These are phyloP conservation scores for Dromiciops gliroides DNA, from an alignment of 2,113 vertebrate genomes.

Conservation along the genomic window DNA sequence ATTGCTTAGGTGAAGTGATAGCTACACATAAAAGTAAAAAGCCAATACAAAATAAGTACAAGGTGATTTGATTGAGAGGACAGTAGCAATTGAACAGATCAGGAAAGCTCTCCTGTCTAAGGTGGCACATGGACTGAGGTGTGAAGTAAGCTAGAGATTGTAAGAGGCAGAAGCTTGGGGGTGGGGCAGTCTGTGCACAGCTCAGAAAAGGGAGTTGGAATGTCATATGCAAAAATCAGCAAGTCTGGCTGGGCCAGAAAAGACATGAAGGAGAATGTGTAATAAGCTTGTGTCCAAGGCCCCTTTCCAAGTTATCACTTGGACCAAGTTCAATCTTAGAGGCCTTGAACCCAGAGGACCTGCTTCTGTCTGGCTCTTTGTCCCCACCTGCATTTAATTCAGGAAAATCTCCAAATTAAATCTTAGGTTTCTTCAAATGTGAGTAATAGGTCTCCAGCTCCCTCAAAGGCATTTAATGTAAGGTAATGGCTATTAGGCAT, in stretches of 20 bases:
- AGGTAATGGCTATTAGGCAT: too few relatives aligned
- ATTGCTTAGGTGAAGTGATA: not conserved
- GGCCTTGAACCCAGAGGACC: too few relatives aligned
- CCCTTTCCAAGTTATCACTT: not conserved
- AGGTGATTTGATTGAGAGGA: not conserved
- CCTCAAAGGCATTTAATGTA: too few relatives aligned
- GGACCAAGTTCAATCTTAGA: not conserved
- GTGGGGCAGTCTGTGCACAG: not conserved
- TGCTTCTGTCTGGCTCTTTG: not conserved
- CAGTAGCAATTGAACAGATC: not conserved
- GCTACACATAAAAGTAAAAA: not conserved
- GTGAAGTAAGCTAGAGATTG: not conserved
- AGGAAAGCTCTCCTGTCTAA: not conserved
- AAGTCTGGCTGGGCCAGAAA: not conserved
- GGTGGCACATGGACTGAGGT: not conserved
- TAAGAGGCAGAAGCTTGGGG: too few relatives aligned
- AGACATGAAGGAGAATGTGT: not conserved
- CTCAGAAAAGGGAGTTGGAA: not conserved
- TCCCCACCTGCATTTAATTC: not conserved
- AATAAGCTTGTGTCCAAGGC: not conserved
- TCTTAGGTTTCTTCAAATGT: not conserved
- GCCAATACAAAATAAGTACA: not conserved
- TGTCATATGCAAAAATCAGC: not conserved
- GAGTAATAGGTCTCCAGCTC: too few relatives aligned
- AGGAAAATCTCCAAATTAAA: not conserved